These are phyloP conservation scores for Pangasius djambal DNA, from an alignment of 2,797 vertebrate species.

Conservation along the genomic window DNA sequence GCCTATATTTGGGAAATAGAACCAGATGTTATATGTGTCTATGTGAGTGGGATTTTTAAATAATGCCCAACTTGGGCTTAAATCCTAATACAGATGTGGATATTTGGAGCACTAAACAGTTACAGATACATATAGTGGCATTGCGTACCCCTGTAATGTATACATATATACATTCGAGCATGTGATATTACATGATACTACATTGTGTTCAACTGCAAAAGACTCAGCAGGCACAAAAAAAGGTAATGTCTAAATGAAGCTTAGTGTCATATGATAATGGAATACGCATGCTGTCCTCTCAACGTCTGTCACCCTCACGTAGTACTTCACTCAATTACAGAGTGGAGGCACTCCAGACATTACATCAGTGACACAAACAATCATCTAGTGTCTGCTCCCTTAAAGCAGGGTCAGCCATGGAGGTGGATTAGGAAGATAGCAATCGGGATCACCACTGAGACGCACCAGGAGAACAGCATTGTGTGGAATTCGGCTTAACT, in stretches of 20 bases:
- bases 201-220: not conserved
- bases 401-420: constrained; percentile 48
- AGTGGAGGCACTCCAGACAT: constrained; percentile 55
- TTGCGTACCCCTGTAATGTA: not conserved
- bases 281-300: constrained; percentile 44
- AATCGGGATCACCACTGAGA: constrained; percentile 48
- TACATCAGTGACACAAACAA: constrained; percentile 63
- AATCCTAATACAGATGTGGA: not conserved
- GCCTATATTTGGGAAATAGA: not conserved
- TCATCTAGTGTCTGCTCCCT: constrained; percentile 60
- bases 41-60: not conserved
- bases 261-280: constrained; percentile 25
- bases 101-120: not conserved
- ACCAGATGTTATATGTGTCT: not conserved
- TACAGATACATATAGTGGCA: not conserved
- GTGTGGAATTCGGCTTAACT: constrained; percentile 26
- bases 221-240: not conserved
- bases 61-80: not conserved
- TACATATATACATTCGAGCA: not conserved
- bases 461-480: constrained; percentile 38
- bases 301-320: constrained; percentile 47
- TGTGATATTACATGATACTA: not conserved
- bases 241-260: constrained; percentile 7
- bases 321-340: constrained; percentile 57
- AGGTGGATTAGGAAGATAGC: constrained; percentile 54